Percentiles rank a stretch among this genome's conserved stretches.
These are phyloP conservation scores for Lissocephala sabroskyi DNA, from an alignment of 2,888 invertebrate species.

Conservation along the genomic window DNA sequence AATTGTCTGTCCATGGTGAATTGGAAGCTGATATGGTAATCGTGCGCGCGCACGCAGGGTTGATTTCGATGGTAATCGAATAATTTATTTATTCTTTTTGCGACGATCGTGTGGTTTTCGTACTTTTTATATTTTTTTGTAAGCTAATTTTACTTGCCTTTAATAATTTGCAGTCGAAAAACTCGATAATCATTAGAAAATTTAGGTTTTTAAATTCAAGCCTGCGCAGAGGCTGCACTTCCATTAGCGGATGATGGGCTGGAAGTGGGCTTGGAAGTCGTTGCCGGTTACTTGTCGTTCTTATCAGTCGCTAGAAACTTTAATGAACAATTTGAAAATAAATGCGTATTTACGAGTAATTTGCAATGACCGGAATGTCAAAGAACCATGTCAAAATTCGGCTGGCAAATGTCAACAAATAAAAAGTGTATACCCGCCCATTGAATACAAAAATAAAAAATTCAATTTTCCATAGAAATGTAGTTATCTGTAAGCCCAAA, in stretches of 20 bases:
- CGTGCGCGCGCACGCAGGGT: constrained; percentile 23
- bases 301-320: constrained; percentile 6
- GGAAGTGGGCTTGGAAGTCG: constrained; percentile 24
- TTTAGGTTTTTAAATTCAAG: constrained; percentile 9
- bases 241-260: constrained; percentile 32
- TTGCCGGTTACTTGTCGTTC: constrained; percentile 26
- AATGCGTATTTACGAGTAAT: neutral
- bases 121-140: neutral
- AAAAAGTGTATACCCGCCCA: too few species aligned
- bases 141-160: neutral
- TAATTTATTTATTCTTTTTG: constrained; percentile 6
- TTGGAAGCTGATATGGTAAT: constrained; percentile 27
- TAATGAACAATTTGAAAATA: neutral
- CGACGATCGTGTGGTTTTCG: neutral
- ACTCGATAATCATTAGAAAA: neutral
- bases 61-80: constrained; percentile 25
- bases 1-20: constrained; percentile 33
- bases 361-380: neutral
- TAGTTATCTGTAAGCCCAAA: too few species aligned
- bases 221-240: constrained; percentile 9
- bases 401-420: too few species aligned
- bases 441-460: too few species aligned
- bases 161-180: neutral
- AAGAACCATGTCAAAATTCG: too few species aligned
- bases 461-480: too few species aligned